Evolutionary conservation across 2,113 vertebrate species (phyloP).

Genomic region (Aptenodytes patagonicus): DNA sequence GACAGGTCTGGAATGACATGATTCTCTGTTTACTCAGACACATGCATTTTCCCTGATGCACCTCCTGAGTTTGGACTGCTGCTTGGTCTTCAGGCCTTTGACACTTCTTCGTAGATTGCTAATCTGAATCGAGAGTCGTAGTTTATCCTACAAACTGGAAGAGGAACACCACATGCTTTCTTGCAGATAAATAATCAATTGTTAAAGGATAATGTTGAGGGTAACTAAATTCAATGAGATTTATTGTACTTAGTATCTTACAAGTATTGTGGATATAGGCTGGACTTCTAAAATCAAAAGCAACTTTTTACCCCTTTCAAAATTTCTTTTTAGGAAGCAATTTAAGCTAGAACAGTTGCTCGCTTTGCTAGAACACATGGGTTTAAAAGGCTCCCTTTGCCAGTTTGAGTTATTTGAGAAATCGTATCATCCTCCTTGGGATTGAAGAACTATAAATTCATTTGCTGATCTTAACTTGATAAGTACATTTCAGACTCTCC

Average conservation of each 20-base stretch:
- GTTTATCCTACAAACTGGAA: not conserved
- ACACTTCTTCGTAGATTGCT: accelerated
- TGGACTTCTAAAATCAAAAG: not conserved
- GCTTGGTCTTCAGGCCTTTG: not conserved
- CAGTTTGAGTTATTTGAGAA: not conserved
- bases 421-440: not conserved
- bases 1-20: not conserved
- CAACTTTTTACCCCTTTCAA: not conserved
- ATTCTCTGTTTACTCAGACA: not conserved
- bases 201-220: not conserved
- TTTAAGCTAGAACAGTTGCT: not conserved
- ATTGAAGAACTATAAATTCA: not conserved
- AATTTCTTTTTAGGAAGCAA: not conserved
- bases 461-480: not conserved
- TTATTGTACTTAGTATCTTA: not conserved
- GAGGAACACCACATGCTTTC: not conserved
- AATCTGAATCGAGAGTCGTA: accelerated
- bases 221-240: too few relatives aligned
- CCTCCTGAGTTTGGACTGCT: not conserved
- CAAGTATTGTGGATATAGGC: not conserved
- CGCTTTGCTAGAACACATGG: not conserved
- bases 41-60: not conserved
- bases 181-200: not conserved
- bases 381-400: not conserved
- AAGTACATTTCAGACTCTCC: not conserved